Base-by-base conservation (phyloP, 2,113 vertebrate species). In the Phylloscopus trochiloides region DNA sequence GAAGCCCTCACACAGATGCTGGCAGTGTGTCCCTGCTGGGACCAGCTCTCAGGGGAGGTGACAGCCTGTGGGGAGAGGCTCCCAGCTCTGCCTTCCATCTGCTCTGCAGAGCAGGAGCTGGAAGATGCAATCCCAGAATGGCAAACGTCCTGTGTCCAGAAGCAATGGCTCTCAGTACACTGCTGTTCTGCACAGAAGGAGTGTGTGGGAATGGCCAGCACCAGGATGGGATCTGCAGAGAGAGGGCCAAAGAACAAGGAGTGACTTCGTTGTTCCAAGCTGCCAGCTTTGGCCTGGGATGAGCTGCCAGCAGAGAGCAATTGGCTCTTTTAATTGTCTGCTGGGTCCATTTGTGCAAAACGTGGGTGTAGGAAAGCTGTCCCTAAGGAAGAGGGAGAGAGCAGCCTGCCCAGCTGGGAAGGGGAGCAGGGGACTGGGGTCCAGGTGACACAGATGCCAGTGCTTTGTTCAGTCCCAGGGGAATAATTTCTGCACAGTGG, bases 111-210 rank as follows among this genome's bases (percentile, higher is more conserved):
- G 68, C 61, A 43, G n/a, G 20, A 86, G 57, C 24, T 43, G 17
- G 43, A 70, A 71, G 63, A 29, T 67, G 47, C 11, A 32, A 0
- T 17, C 47, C 14, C 0, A 0, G 32, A 48, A 38, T 16, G 40
- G 78, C 70, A 58, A 34, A 70, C 71, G 40, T 54, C 29, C 68
- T 5, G 26, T 61, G 66, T 78, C 59, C 54, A 88, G 70, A 89
- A 90, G 50, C 68, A 51, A 0, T 17, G 45, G 61, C 59, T 79
- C 36, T 52, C 54, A 4, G 2, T 43, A 32, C 6, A 1, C 52
- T 75, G 43, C 84, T 74, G 40, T 65, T 79, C 36, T 21, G 42
- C 81, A 38, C 45, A 48, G 77, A 31, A 92, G 70, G 87, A 84
- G 65, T 3, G 0, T 5, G 4, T 85, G 85, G 81, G 67, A 58